Conservation (phyloP, 1,140 invertebrate species). For the fruit fly (Drosophila melanogaster) region Release_6_plus_ISO1_MT NT_037436.4:20201501-20202000, state of each 20-base stretch:
- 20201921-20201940: too few relatives aligned
- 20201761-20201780: constrained; percentile 11
- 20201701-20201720: not conserved
- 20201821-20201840: constrained; percentile 17
- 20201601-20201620: not conserved
- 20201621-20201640: constrained; percentile 8
- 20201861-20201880: too few relatives aligned
- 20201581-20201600: constrained; percentile 55
- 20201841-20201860: not conserved
- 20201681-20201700: constrained; percentile 33
- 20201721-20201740: constrained; percentile 40
- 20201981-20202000: too few relatives aligned
- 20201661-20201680: constrained; percentile 4
- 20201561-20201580: constrained; percentile 31
- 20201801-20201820: constrained; percentile 8
- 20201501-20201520: constrained; percentile 23
- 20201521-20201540: constrained; percentile 9
- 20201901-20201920: too few relatives aligned
- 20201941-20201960: too few relatives aligned
- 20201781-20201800: constrained; percentile 14
- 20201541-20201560: constrained; percentile 14
- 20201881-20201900: too few relatives aligned
- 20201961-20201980: too few relatives aligned
- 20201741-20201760: constrained; percentile 37
- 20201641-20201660: constrained; percentile 7